Evolutionary conservation across 2,113 vertebrate genomes (phyloP).

Genomic region (Onychostruthus taczanowskii): DNA sequence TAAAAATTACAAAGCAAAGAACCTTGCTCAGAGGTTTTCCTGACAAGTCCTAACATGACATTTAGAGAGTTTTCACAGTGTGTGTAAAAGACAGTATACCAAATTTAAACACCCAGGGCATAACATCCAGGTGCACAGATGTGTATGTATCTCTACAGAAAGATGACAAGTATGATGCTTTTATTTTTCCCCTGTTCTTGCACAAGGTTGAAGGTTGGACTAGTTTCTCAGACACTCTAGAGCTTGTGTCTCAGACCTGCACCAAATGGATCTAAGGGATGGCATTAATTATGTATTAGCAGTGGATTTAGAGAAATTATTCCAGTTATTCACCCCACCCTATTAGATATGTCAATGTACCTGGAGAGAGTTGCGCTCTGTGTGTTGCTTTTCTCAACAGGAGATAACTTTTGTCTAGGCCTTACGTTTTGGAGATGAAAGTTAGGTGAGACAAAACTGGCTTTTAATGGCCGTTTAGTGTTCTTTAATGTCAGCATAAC

Average conservation of each 20-base stretch:
- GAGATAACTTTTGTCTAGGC: background rate
- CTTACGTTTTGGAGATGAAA: background rate
- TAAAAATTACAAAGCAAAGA: background rate
- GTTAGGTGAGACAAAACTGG: background rate
- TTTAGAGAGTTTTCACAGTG: background rate
- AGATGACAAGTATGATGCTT: background rate
- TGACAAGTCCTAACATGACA: background rate
- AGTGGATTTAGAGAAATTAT: background rate
- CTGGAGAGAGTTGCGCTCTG: background rate
- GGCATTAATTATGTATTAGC: background rate
- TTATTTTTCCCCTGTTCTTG: background rate
- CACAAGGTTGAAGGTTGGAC: background rate
- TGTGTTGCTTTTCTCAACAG: background rate
- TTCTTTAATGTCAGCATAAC: background rate
- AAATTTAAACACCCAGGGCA: background rate
- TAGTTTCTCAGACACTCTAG: background rate
- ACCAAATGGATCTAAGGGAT: background rate
- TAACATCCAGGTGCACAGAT: background rate
- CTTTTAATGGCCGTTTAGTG: background rate
- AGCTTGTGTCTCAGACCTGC: background rate
- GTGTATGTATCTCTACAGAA: background rate
- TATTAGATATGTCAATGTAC: background rate
- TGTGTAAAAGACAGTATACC: background rate
- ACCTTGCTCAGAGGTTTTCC: background rate
- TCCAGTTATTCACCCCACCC: background rate